Conservation (phyloP, 2,113 vertebrate genomes). For the Malaclemys terrapin region DNA sequence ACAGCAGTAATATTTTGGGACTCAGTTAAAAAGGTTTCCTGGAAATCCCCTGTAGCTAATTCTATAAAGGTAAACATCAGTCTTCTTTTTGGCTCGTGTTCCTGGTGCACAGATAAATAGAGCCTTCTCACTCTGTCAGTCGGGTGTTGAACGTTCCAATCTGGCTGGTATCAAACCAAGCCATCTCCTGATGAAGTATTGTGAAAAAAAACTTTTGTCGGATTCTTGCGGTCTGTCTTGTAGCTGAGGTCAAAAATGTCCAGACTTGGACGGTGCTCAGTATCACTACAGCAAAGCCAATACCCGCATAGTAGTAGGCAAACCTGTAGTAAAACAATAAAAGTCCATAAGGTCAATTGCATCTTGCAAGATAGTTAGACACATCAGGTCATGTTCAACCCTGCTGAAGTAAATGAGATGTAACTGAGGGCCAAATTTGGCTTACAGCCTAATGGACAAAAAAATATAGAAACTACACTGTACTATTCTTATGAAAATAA, state of each 20-base stretch:
- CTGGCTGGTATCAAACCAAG: slow-evolving; percentile 82
- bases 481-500: neutral
- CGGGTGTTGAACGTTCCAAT: slow-evolving; percentile 81
- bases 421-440: neutral
- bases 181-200: slow-evolving; percentile 84
- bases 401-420: neutral
- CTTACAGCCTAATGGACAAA: neutral
- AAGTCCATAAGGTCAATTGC: neutral
- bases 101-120: neutral
- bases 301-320: slow-evolving; percentile 80
- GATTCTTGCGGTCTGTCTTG: slow-evolving; percentile 79
- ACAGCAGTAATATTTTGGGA: neutral
- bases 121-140: slow-evolving; percentile 79
- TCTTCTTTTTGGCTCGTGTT: neutral
- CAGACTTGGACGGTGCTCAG: slow-evolving; percentile 75
- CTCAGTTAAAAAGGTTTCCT: neutral
- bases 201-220: slow-evolving; percentile 81
- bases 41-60: neutral
- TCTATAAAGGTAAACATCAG: neutral
- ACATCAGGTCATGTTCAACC: neutral
- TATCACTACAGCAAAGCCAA: slow-evolving; percentile 75
- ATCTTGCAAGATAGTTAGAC: neutral
- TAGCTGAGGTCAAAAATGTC: slow-evolving; percentile 75
- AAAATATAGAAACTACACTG: neutral
- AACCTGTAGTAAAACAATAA: slow-evolving; percentile 61